Percentiles rank a stretch among this genome's conserved stretches.
phyloP scores from a whole-genome alignment of 2,888 invertebrate species.

The Acanthopleura granulata region DNA sequence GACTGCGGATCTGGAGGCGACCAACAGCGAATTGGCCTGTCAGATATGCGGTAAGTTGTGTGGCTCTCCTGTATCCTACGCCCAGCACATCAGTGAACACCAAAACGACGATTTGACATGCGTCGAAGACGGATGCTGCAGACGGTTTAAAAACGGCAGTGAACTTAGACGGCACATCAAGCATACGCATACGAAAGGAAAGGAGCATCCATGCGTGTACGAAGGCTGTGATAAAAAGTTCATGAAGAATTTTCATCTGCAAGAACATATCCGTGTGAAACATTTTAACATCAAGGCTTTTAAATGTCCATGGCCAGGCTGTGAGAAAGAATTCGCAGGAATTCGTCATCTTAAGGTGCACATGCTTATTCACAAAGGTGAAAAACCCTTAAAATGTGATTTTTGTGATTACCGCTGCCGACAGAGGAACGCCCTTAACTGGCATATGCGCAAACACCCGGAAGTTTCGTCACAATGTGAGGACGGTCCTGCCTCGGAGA shows the following conservation, averaged over 20 bases:
- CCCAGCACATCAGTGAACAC: slow-evolving; percentile 23
- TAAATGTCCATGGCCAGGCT: slow-evolving; percentile 45
- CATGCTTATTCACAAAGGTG: slow-evolving; percentile 52
- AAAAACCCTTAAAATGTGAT: slow-evolving; percentile 58
- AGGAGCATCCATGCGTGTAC: slow-evolving; percentile 43
- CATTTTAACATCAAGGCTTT: slow-evolving; percentile 41
- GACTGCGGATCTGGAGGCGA: slow-evolving; percentile 17
- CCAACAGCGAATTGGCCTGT: slow-evolving; percentile 23
- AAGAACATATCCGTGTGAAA: slow-evolving; percentile 51
- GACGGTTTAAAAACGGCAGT: neutral
- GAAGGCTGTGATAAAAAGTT: slow-evolving; percentile 48
- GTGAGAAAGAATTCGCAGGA: slow-evolving; percentile 49
- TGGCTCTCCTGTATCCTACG: slow-evolving; percentile 21
- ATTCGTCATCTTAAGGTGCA: slow-evolving; percentile 53
- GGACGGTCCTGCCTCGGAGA: neutral
- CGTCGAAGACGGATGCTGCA: neutral
- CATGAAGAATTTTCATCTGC: slow-evolving; percentile 44
- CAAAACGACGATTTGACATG: slow-evolving; percentile 19
- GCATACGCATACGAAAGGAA: slow-evolving; percentile 35
- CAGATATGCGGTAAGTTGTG: slow-evolving; percentile 27
- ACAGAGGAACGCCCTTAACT: slow-evolving; percentile 57
- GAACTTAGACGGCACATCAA: slow-evolving; percentile 32
- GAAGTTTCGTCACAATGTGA: neutral
- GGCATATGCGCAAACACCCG: slow-evolving; percentile 63
- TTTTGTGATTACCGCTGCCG: slow-evolving; percentile 59